Conservation (phyloP, 2,797 vertebrate genomes). For the Typhlichthys subterraneus region DNA sequence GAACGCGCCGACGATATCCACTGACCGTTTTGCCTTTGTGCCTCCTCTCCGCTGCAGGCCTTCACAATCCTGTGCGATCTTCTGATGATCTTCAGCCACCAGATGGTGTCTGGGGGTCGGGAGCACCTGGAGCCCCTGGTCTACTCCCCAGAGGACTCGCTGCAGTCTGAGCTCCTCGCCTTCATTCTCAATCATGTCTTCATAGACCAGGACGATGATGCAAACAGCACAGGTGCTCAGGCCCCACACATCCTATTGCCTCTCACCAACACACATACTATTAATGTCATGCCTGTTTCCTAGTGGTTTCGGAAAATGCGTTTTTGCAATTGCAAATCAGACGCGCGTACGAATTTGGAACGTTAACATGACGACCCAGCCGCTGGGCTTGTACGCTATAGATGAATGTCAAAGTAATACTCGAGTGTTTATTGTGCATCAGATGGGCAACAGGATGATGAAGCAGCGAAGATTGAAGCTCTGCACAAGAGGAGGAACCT, state of each 20-base stretch:
- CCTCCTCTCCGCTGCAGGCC: slow-evolving; percentile 76
- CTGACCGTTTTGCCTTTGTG: neutral
- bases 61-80: slow-evolving; percentile 98
- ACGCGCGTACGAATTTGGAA: no score
- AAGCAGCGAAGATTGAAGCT: slow-evolving; percentile 98
- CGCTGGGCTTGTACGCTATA: no score
- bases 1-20: neutral
- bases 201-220: slow-evolving; percentile 98
- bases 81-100: slow-evolving; percentile 99
- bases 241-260: neutral
- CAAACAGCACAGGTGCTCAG: slow-evolving; percentile 89
- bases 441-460: slow-evolving; percentile 98
- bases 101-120: slow-evolving; percentile 94
- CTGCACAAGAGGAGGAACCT: slow-evolving; percentile 98
- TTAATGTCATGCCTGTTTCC: no score
- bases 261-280: no score
- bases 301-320: no score
- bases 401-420: neutral
- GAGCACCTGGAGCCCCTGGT: slow-evolving; percentile 93
- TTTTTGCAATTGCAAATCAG: no score
- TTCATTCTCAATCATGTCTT: slow-evolving; percentile 99
- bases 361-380: no score
- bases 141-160: slow-evolving; percentile 91
- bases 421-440: slow-evolving; percentile 2
- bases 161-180: slow-evolving; percentile 94